Evolutionary conservation across 2,113 vertebrate species (phyloP), one percentile per base, ranked within the genome.

Genomic region (Oceanites oceanicus): DNA sequence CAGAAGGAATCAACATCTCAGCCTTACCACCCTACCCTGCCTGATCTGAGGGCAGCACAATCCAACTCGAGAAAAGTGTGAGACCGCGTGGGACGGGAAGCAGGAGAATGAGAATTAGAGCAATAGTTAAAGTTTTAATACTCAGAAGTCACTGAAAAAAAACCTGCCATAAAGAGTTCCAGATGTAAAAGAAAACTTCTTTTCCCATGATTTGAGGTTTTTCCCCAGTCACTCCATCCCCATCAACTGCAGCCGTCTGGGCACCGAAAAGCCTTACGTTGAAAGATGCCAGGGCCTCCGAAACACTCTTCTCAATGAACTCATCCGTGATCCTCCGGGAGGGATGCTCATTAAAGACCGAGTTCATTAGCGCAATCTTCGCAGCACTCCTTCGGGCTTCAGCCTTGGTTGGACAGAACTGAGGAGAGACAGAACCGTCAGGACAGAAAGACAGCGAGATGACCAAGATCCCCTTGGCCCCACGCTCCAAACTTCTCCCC

Each of bases 351-450:
- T 99, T 99, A 92, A 99, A 99, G 58, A 99, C 99, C 0, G 99
- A 99, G 95, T 99, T 99, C 99, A 99, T 99, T 27, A 99, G 97
- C 2, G 99, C 99, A 9, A 99, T 99, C 98, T 99, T 99, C 27
- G 99, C 99, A 0, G 99, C 99, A 7, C 99, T 99, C 56, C 99
- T 97, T 8, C 99, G 98, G 0, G 99, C 99, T 78, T 99, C 99
- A 0, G 99, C 99, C 97, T 99, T 99, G 10, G 99, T 99, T 6
- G 99, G 99, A 47, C 99, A 99, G 97, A 99, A 99, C 99, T 99
- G 97, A 50, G 75, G 40, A 95, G 66, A 80, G n/a, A 56, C 5
- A 9, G 40, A 9, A 11, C 38, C 4, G 0, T 38, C 5, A 22
- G 44, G 30, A 55, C 38, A 13, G 49, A n/a, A 34, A 13, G 47